Conservation (phyloP, 1,140 invertebrate species). For the Cyclargus thomasi region DNA sequence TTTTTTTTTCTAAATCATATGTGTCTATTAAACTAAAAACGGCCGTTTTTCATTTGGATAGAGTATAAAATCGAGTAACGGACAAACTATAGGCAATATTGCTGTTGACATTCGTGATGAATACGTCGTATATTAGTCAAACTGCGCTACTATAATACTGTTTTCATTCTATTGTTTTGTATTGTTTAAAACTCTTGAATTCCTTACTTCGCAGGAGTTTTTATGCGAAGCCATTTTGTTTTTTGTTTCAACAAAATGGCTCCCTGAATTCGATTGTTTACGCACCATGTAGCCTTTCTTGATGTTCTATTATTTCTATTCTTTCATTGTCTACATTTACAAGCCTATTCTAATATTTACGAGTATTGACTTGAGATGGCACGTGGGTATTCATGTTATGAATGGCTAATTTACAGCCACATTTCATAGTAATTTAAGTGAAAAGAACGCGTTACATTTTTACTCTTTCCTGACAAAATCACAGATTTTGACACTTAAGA, state of each 20-base stretch:
- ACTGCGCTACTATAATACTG: constrained; percentile 6
- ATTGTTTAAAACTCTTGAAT: not conserved
- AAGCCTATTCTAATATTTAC: not conserved
- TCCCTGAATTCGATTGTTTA: constrained; percentile 3
- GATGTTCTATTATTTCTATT: not conserved
- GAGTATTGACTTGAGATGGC: not conserved
- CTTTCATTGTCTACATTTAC: not conserved
- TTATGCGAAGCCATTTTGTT: not conserved
- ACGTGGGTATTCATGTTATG: not conserved
- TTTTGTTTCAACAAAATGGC: not conserved
- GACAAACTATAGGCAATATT: not conserved
- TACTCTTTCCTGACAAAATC: no score
- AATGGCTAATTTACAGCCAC: not conserved
- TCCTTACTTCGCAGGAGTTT: not conserved
- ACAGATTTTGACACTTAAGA: no score
- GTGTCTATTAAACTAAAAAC: not conserved
- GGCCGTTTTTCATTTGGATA: not conserved
- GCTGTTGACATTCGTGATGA: constrained; percentile 8
- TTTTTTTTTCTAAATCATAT: not conserved
- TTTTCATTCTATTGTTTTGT: constrained; percentile 4
- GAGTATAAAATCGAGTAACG: not conserved
- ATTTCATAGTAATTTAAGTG: not conserved
- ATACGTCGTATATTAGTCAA: not conserved
- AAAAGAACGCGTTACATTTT: no score
- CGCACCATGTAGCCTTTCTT: not conserved